Evolutionary conservation across 2,797 vertebrate genomes (phyloP).

Genomic region (Numenius phaeopus): DNA sequence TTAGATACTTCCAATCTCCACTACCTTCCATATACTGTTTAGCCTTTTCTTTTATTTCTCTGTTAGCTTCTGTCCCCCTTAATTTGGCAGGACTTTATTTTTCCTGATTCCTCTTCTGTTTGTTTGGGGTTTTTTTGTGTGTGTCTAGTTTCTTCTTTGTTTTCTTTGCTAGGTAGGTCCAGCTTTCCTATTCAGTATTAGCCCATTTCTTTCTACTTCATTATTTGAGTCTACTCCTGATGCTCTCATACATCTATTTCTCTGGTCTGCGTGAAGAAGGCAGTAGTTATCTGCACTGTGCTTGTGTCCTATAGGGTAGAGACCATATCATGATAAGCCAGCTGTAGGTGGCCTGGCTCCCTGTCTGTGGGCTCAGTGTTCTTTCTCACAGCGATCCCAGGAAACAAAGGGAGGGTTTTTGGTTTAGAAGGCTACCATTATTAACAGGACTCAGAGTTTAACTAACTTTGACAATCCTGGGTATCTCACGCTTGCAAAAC

Average conservation of each 20-base stretch:
- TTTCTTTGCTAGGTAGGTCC: background rate
- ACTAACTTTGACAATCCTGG: background rate
- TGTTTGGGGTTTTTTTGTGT: rapidly evolving
- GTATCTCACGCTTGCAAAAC: background rate
- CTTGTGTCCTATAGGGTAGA: background rate
- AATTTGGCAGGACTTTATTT: background rate
- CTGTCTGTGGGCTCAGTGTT: background rate
- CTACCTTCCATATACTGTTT: background rate
- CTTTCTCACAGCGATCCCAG: background rate
- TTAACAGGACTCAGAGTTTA: background rate
- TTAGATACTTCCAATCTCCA: background rate
- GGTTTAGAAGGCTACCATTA: background rate
- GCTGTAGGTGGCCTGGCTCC: background rate
- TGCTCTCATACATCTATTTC: background rate
- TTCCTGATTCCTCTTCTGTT: background rate
- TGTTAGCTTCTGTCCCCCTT: background rate
- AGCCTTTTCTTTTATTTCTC: background rate
- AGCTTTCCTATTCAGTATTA: background rate
- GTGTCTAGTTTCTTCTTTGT: background rate
- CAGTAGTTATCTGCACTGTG: background rate
- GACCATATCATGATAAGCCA: background rate
- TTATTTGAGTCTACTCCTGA: background rate
- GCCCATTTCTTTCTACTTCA: background rate
- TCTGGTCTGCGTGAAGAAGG: background rate
- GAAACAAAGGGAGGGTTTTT: background rate